Evolutionary conservation across 37 sponge, comb jelly and placozoan genomes (phyloP).

Genomic region (Dysidea cf. avara): DNA sequence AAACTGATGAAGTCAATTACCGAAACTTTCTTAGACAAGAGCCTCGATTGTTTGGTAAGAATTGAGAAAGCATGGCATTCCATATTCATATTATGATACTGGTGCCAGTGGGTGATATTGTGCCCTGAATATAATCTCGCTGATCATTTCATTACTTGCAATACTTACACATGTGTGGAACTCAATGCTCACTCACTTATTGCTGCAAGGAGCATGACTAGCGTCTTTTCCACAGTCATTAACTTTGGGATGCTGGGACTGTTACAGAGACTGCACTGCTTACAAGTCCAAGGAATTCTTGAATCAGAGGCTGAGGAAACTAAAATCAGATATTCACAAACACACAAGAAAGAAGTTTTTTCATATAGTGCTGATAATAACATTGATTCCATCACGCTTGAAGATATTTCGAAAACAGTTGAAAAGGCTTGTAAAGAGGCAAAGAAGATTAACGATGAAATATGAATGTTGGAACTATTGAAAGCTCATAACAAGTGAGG

Average conservation of each 20-base stretch:
- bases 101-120: constrained; percentile 24
- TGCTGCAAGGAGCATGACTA: constrained; percentile 37
- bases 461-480: constrained; percentile 7
- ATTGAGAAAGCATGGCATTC: constrained; percentile 37
- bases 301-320: constrained; percentile 12
- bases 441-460: constrained; percentile 13
- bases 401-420: constrained; percentile 12
- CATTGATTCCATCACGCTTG: neutral
- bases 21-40: constrained; percentile 32
- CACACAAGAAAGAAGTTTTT: too few relatives aligned
- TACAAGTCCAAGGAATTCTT: constrained; percentile 27
- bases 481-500: neutral
- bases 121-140: constrained; percentile 11
- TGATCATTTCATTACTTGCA: constrained; percentile 26
- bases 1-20: too few relatives aligned
- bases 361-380: neutral
- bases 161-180: constrained; percentile 40
- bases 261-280: constrained; percentile 17
- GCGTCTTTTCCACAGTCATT: constrained; percentile 30
- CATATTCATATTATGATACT: constrained; percentile 28
- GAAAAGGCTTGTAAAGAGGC: constrained; percentile 17
- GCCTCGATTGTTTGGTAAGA: too few relatives aligned
- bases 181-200: constrained; percentile 49
- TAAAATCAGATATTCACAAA: constrained; percentile 10
- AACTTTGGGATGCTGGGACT: constrained; percentile 48